Evolutionary conservation across 2,113 vertebrate genomes (phyloP).

Genomic region (Sitta europaea): DNA sequence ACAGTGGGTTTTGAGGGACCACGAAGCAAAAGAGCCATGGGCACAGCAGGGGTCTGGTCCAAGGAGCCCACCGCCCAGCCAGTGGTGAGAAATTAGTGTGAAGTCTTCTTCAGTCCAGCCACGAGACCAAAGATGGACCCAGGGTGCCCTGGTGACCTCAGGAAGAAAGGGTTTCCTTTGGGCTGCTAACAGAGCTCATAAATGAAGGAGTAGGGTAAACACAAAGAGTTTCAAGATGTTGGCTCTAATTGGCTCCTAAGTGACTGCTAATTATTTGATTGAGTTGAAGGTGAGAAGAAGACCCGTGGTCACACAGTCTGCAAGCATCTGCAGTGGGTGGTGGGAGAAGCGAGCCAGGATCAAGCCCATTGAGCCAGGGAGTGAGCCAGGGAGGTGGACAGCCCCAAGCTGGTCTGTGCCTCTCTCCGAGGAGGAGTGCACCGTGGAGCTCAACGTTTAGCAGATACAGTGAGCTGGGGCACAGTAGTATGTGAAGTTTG

Average conservation of each 20-base stretch:
- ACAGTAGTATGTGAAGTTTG: constrained; percentile 10
- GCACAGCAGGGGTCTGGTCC: neutral
- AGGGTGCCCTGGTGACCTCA: neutral
- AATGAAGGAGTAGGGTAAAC: neutral
- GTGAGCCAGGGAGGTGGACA: neutral
- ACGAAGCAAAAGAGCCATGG: neutral
- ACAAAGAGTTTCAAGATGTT: neutral
- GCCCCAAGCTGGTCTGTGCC: neutral
- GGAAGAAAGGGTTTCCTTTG: neutral
- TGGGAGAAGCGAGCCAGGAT: neutral
- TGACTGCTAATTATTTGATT: neutral
- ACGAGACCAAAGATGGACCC: neutral
- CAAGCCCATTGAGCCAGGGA: too few species aligned
- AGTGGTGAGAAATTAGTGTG: rapidly evolving
- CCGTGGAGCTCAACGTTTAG: neutral
- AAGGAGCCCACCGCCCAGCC: neutral
- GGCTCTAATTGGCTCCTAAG: neutral
- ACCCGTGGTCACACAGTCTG: neutral
- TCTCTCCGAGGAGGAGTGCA: neutral
- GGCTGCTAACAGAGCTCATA: neutral
- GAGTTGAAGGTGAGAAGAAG: neutral
- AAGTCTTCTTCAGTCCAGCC: rapidly evolving
- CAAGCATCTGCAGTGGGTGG: neutral
- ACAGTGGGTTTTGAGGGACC: neutral
- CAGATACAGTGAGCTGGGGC: constrained; percentile 5